These are phyloP conservation scores for Osmoderma eremita DNA, from an alignment of 2,888 invertebrate genomes.

Conservation along the genomic window DNA sequence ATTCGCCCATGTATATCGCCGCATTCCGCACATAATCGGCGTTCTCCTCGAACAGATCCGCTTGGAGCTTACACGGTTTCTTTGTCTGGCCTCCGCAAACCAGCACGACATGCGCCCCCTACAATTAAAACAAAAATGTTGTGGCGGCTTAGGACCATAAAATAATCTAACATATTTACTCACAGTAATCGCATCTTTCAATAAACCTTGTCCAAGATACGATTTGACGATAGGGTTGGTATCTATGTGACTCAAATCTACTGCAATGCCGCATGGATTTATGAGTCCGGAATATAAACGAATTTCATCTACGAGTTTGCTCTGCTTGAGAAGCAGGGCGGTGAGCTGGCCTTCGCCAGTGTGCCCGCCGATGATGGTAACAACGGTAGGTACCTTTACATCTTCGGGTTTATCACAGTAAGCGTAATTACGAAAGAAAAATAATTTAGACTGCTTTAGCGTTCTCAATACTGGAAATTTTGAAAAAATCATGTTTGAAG, in stretches of 20 bases:
- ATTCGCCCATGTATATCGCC: constrained; percentile 58
- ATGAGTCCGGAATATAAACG: constrained; percentile 56
- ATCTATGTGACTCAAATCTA: constrained; percentile 60
- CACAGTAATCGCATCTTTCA: constrained; percentile 57
- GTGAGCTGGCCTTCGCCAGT: constrained; percentile 46
- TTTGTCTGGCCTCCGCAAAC: constrained; percentile 57
- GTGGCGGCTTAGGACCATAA: not conserved
- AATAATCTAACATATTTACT: constrained; percentile 36
- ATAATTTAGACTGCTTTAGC: not conserved
- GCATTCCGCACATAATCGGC: constrained; percentile 56
- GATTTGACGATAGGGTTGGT: constrained; percentile 55
- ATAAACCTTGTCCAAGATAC: constrained; percentile 54
- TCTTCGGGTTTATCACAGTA: constrained; percentile 14
- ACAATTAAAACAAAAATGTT: constrained; percentile 29
- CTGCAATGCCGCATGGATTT: constrained; percentile 52
- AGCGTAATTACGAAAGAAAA: constrained; percentile 9
- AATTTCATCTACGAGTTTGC: constrained; percentile 55
- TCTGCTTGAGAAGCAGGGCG: constrained; percentile 58
- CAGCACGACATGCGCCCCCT: constrained; percentile 58
- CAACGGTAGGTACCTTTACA: constrained; percentile 38
- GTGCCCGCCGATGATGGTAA: constrained; percentile 47
- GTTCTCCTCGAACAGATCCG: constrained; percentile 57
- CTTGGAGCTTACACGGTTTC: constrained; percentile 50
- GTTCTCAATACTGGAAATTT: constrained; percentile 27
- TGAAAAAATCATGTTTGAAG: constrained; percentile 20